phyloP scores from a whole-genome alignment of 2,888 invertebrate genomes.

The Lycophotia porphyrea region DNA sequence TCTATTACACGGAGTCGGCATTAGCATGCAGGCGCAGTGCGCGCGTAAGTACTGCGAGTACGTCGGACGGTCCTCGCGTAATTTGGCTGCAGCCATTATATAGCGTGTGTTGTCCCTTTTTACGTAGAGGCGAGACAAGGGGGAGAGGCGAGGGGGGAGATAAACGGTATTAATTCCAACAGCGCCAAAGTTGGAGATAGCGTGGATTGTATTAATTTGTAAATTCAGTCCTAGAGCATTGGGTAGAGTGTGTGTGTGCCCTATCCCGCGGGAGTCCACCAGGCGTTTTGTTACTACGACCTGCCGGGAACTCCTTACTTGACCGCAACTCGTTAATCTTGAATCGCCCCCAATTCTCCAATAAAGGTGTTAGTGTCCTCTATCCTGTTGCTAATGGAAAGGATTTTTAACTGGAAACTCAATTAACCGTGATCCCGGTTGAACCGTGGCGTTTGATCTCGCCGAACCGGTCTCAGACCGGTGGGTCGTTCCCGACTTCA shows the following conservation, averaged over 20 bases:
- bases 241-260: neutral
- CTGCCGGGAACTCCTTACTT: neutral
- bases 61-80: neutral
- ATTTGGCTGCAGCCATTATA: conserved; percentile 21
- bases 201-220: conserved; percentile 27
- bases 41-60: neutral
- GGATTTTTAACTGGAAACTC: conserved; percentile 25
- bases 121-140: neutral
- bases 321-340: neutral
- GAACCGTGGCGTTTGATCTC: conserved; percentile 21
- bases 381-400: neutral
- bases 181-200: conserved; percentile 35
- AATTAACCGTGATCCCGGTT: conserved; percentile 6
- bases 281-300: neutral
- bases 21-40: conserved; percentile 42
- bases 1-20: conserved; percentile 51
- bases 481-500: neutral
- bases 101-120: conserved; percentile 30
- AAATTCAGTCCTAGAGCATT: conserved; percentile 6
- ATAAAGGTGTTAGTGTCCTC: neutral
- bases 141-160: too few species aligned
- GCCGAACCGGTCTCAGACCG: neutral
- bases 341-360: neutral
- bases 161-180: conserved; percentile 35
- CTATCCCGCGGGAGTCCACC: neutral